phyloP scores from a whole-genome alignment of 2,113 vertebrate species.

The Lates calcarifer region DNA sequence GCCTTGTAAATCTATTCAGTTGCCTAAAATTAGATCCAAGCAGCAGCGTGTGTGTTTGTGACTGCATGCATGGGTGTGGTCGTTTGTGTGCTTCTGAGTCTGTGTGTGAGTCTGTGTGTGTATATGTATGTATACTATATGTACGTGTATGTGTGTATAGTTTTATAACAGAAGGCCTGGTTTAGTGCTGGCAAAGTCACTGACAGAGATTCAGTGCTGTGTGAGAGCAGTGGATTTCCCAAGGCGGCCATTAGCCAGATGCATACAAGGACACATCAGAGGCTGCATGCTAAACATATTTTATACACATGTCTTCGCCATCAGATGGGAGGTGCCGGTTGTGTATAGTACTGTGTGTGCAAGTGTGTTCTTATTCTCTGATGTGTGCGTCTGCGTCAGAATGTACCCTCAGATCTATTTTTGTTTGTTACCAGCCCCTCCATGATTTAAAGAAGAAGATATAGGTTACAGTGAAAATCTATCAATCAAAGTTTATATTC shows the following conservation, averaged over 20 bases:
- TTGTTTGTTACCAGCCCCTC: neutral
- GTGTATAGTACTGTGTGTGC: neutral
- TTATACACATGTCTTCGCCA: slow-evolving; percentile 6
- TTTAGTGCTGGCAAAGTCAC: slow-evolving; percentile 10
- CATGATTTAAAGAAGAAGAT: neutral
- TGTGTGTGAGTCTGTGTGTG: neutral
- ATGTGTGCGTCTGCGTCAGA: neutral
- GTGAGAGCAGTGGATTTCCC: slow-evolving; percentile 53
- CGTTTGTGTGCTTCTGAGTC: neutral
- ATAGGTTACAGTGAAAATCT: neutral
- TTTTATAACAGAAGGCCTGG: slow-evolving; percentile 3
- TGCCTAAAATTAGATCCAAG: slow-evolving; percentile 16
- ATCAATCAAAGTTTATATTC: neutral
- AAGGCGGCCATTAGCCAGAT: slow-evolving; percentile 53
- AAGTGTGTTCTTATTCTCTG: neutral
- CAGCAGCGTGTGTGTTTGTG: slow-evolving; percentile 14
- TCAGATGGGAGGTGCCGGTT: slow-evolving; percentile 25
- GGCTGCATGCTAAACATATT: slow-evolving; percentile 56
- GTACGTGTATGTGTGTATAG: slow-evolving; percentile 8
- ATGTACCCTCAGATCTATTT: slow-evolving; percentile 38
- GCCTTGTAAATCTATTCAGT: slow-evolving; percentile 31
- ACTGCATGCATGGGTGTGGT: neutral
- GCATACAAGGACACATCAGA: slow-evolving; percentile 46
- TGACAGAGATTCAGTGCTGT: slow-evolving; percentile 19
- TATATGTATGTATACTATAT: neutral